These are phyloP conservation scores for Cerastis rubricosa DNA, from an alignment of 2,888 invertebrate species.

Conservation along the genomic window DNA sequence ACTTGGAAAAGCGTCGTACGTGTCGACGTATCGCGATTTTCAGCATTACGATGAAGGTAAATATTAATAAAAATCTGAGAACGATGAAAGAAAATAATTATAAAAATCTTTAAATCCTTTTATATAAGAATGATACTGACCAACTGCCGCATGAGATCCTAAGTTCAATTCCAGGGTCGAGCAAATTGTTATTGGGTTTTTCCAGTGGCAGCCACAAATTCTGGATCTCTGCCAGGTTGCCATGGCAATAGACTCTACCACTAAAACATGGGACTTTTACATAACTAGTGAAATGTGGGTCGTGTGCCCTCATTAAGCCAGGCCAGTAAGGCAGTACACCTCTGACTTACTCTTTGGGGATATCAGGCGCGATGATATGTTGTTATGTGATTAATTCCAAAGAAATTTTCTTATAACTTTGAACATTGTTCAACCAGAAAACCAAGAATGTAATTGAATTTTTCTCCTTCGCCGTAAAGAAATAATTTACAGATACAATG, in stretches of 20 bases:
- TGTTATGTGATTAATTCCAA: background rate
- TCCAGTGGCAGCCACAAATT: background rate
- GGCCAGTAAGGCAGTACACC: background rate
- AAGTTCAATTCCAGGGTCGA: background rate
- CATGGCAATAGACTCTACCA: background rate
- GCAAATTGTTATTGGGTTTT: background rate
- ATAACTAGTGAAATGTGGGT: background rate
- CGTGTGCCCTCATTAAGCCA: no score
- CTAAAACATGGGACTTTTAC: background rate
- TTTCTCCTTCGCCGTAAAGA: background rate
- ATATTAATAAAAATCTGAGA: no score
- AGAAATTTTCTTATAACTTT: background rate
- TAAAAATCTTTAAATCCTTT: background rate
- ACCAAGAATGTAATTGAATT: background rate
- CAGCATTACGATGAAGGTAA: background rate
- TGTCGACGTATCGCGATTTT: background rate
- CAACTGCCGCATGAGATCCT: background rate
- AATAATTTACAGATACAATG: slow-evolving; percentile 15
- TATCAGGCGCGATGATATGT: background rate
- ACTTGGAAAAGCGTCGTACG: background rate
- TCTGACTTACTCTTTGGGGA: background rate
- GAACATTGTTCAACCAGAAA: background rate
- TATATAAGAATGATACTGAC: background rate
- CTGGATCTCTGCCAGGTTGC: background rate
- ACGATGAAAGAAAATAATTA: background rate